Conservation (phyloP, 2,888 invertebrate genomes). For the Drosophila mimica region DNA sequence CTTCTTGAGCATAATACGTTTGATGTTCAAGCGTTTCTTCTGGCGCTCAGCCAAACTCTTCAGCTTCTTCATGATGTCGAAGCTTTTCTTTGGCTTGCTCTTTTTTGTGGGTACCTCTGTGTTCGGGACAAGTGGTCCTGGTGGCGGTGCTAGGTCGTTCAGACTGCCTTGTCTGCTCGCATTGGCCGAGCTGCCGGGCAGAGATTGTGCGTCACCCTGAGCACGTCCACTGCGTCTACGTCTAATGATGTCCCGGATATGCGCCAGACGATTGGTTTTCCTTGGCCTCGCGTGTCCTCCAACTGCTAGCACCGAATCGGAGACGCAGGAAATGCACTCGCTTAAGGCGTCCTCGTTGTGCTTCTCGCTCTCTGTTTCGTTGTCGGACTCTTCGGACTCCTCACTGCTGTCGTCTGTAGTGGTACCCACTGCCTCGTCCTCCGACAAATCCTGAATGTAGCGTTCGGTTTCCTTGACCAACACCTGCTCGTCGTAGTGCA, state of each 20-base stretch:
- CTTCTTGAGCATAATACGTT: slow-evolving; percentile 82
- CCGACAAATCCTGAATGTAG: slow-evolving; percentile 84
- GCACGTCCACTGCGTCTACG: slow-evolving; percentile 83
- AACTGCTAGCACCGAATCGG: slow-evolving; percentile 83
- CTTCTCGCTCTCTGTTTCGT: slow-evolving; percentile 54
- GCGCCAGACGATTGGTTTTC: slow-evolving; percentile 78
- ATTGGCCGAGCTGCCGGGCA: slow-evolving; percentile 81
- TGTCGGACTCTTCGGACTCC: slow-evolving; percentile 51
- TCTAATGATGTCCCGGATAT: slow-evolving; percentile 86
- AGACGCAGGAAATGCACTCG: slow-evolving; percentile 83
- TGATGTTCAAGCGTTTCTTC: slow-evolving; percentile 86
- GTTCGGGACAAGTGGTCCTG: slow-evolving; percentile 64
- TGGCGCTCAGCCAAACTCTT: slow-evolving; percentile 88
- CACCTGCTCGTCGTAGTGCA: slow-evolving; percentile 85
- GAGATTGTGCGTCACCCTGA: slow-evolving; percentile 82
- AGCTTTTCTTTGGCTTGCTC: slow-evolving; percentile 84
- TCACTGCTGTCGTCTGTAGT: slow-evolving; percentile 67
- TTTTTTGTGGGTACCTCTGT: slow-evolving; percentile 54
- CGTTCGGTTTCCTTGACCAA: slow-evolving; percentile 84
- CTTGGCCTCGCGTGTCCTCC: slow-evolving; percentile 78
- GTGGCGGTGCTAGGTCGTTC: slow-evolving; percentile 75
- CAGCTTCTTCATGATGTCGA: slow-evolving; percentile 88
- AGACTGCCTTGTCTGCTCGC: slow-evolving; percentile 78
- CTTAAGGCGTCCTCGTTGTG: slow-evolving; percentile 81
- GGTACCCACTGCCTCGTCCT: slow-evolving; percentile 76